These are phyloP conservation scores for Drosophila sordidula DNA, from an alignment of 2,888 invertebrate genomes.

Conservation along the genomic window DNA sequence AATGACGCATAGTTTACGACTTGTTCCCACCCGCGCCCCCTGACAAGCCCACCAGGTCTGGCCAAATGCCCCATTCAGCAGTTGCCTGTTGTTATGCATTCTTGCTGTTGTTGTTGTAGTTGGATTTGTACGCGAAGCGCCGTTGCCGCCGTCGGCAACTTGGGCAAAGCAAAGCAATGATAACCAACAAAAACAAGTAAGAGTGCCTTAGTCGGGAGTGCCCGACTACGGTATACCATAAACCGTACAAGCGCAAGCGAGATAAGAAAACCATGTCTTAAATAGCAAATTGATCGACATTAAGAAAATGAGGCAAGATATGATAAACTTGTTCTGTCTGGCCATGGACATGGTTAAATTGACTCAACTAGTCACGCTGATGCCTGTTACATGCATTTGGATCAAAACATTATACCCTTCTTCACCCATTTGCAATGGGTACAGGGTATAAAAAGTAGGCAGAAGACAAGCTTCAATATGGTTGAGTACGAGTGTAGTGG, in stretches of 20 bases:
- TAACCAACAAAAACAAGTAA: constrained; percentile 25
- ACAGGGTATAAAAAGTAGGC: constrained; percentile 13
- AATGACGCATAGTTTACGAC: constrained; percentile 70
- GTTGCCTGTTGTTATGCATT: constrained; percentile 21
- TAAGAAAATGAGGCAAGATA: too few species aligned
- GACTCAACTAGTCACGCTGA: too few species aligned
- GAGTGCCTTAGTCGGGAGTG: too few species aligned
- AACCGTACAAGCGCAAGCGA: too few species aligned
- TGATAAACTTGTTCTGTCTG: too few species aligned
- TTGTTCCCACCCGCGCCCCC: constrained; percentile 4
- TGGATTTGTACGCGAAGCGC: constrained; percentile 73
- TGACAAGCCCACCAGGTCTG: constrained; percentile 35
- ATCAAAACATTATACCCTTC: too few species aligned
- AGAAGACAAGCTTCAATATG: constrained; percentile 39
- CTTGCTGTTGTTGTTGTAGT: constrained; percentile 33
- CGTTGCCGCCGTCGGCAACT: constrained; percentile 72
- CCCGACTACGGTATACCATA: too few species aligned
- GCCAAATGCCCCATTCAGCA: constrained; percentile 66
- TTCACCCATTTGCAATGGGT: too few species aligned
- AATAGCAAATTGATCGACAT: too few species aligned
- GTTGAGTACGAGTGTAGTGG: neutral
- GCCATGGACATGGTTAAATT: too few species aligned
- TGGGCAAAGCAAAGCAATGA: constrained; percentile 42
- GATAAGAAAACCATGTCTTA: too few species aligned
- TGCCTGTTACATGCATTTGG: too few species aligned